Base-by-base conservation (phyloP, 2,797 vertebrate genomes). In the Diplodus sargus region DNA sequence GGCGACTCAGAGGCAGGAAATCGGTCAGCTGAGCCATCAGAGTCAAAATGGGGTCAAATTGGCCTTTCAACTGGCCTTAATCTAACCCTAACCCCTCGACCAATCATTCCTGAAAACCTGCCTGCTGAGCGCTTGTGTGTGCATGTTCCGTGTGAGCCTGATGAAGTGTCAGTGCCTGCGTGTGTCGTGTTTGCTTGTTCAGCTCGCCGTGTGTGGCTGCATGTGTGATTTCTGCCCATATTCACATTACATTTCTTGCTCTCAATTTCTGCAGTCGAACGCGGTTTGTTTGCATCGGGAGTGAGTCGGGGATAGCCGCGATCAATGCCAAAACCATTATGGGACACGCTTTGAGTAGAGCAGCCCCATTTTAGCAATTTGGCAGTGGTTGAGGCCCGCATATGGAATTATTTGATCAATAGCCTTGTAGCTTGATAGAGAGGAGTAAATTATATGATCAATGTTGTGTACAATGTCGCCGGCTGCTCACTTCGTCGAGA, bases 361-460 rank as follows among this genome's bases (percentile, higher is more conserved):
- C 91, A 89, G 84, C 76, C 92, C 89, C 92, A 90, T 94, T 95
- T 94, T 91, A 93, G 92, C 93, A 95, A 95, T 95, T 95, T 95
- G 92, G 71, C 89, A 72, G 89, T 85, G 90, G 93, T 89, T 77
- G 70, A 92, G 90, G 87, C 92, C 84, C 85, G 85, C 91, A 90
- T 90, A 91, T 93, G 93, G 94, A 95, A 95, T 95, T 94, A 95
- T 95, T 95, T 94, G 88, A 95, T 96, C 95, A 95, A 96, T 96
- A 94, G 90, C 85, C 84, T 91, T 90, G 91, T 88, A 85, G 91
- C 90, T 92, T 94, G 91, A 94, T 93, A 94, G 92, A 93, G 94
- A 94, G 93, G 92, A 95, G 95, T 95, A 95, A 95, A 96, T 96
- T 95, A 95, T 94, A 92, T 92, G 94, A 95, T 96, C 94, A 94